Percentiles rank a stretch among this genome's conserved stretches.
These are phyloP conservation scores for Rhodinocichla rosea DNA, from an alignment of 2,113 vertebrate species.

Conservation along the genomic window DNA sequence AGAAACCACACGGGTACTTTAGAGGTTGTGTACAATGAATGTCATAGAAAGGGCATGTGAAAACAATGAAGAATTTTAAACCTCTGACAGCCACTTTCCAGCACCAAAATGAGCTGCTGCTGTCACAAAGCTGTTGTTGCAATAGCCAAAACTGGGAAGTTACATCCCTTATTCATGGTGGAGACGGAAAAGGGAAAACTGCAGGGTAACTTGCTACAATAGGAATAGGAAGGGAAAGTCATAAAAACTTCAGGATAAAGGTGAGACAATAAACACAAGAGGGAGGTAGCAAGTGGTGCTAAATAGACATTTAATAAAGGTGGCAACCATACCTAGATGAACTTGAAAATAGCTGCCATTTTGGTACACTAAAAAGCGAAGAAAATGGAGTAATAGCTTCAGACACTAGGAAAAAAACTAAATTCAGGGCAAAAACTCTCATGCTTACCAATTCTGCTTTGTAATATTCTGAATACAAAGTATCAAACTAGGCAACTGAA, in stretches of 20 bases:
- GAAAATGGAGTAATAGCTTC: not conserved
- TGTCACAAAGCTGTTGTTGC: not conserved
- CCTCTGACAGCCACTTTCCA: not conserved
- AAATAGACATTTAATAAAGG: not conserved
- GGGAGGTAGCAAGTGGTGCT: not conserved
- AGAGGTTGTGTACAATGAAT: fast-evolving
- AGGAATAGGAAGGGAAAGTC: fast-evolving
- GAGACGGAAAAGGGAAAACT: not conserved
- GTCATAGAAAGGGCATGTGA: not conserved
- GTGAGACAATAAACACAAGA: not conserved
- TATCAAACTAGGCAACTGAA: not conserved
- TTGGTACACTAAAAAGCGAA: not conserved
- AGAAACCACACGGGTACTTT: fast-evolving
- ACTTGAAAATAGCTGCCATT: slow-evolving; percentile 10
- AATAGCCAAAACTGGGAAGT: not conserved
- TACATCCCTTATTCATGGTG: not conserved
- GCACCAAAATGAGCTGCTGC: not conserved
- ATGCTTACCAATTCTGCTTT: not conserved
- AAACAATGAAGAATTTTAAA: not conserved
- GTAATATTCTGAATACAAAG: not conserved
- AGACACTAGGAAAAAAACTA: not conserved
- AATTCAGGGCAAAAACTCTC: not conserved
- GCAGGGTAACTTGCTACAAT: not conserved
- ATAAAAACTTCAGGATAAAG: not conserved
- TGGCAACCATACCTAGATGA: not conserved